A percentile compares a stretch with the other conserved stretches of the same genome.
phyloP scores from a whole-genome alignment of 2,797 vertebrate species.

The Streptopelia turtur region DNA sequence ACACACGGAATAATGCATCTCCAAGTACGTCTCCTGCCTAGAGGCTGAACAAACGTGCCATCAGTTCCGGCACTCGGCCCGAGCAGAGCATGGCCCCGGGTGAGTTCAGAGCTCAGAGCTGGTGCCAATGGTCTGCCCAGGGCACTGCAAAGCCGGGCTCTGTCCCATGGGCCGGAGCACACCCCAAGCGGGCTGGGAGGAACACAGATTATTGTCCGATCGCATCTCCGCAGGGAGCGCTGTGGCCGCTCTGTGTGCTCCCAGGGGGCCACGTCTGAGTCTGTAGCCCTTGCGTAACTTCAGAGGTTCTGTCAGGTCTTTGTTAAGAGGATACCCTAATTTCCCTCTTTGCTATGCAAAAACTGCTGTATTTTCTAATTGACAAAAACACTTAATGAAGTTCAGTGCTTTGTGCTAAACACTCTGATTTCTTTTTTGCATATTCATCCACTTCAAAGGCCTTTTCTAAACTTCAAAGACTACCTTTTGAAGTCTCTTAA shows the following conservation, averaged over 20 bases:
- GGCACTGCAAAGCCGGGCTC: neutral
- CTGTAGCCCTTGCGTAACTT: neutral
- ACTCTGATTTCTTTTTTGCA: conserved; percentile 63
- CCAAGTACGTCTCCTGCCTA: neutral
- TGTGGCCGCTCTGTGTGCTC: neutral
- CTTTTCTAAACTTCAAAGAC: conserved; percentile 71
- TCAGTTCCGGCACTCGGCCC: neutral
- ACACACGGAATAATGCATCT: neutral
- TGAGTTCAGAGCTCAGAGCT: neutral
- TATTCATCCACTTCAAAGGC: conserved; percentile 71
- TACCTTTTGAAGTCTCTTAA: conserved; percentile 66
- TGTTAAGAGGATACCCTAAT: neutral
- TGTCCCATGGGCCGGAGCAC: neutral
- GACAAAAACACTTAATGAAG: conserved; percentile 64
- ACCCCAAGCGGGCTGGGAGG: neutral
- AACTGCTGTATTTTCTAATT: conserved; percentile 40
- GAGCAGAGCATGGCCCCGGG: neutral
- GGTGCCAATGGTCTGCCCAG: neutral
- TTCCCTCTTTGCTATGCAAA: conserved; percentile 28
- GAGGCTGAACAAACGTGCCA: neutral
- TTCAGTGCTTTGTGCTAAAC: conserved; percentile 42
- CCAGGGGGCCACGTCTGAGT: neutral
- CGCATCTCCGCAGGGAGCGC: neutral
- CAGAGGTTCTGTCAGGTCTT: neutral
- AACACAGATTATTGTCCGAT: neutral